These are phyloP conservation scores for Coptodon rendalli DNA, from an alignment of 2,113 vertebrate genomes.

Conservation along the genomic window DNA sequence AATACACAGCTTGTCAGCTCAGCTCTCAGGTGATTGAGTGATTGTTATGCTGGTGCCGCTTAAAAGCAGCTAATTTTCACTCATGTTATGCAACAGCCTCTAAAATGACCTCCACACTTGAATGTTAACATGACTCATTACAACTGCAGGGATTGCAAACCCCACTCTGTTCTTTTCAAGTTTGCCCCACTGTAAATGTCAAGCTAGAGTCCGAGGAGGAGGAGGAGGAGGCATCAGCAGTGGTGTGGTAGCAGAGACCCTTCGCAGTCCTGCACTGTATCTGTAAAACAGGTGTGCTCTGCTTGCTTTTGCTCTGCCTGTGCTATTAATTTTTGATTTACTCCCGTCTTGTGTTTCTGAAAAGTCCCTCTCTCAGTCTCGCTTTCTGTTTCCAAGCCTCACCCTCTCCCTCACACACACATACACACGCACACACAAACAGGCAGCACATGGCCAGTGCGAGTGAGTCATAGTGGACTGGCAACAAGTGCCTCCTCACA, in stretches of 20 bases:
- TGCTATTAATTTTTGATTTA: not conserved
- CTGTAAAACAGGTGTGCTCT: not conserved
- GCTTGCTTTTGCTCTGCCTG: not conserved
- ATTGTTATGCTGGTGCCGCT: constrained; percentile 41
- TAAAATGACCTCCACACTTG: not conserved
- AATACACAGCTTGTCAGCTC: not conserved
- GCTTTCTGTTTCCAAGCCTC: constrained; percentile 3
- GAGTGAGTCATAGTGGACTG: constrained; percentile 60
- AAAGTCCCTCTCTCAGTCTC: not conserved
- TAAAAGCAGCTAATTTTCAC: constrained; percentile 13
- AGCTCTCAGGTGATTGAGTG: constrained; percentile 31
- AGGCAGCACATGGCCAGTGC: constrained; percentile 55
- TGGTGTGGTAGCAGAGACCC: not conserved
- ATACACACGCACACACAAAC: not conserved
- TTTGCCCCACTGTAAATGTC: not conserved
- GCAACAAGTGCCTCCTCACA: constrained; percentile 48
- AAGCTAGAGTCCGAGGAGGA: not conserved
- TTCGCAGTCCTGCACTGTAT: not conserved
- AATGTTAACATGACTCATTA: constrained; percentile 30
- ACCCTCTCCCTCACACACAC: not conserved
- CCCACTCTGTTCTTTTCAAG: not conserved
- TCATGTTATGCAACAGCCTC: constrained; percentile 13
- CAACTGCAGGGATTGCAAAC: not conserved
- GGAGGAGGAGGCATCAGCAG: not conserved
- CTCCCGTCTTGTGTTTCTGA: not conserved